Evolutionary conservation across 2,888 invertebrate species (phyloP).

Genomic region (Glaucopsyche alexis): DNA sequence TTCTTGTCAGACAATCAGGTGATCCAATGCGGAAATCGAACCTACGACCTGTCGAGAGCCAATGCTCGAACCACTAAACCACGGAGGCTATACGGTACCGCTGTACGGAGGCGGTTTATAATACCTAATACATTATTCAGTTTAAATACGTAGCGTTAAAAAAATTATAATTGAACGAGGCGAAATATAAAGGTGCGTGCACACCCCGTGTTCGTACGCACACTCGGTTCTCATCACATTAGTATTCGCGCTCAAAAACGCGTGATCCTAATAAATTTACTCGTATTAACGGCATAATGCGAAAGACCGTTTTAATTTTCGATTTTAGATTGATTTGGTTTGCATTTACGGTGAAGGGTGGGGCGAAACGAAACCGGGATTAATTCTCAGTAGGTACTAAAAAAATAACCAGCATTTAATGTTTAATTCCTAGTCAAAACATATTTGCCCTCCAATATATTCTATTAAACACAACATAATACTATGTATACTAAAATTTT

Average conservation of each 20-base stretch:
- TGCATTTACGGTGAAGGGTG: background rate
- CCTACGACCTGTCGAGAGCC: no score
- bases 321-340: constrained; percentile 15
- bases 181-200: constrained; percentile 4
- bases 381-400: background rate
- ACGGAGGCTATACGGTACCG: no score
- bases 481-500: no score
- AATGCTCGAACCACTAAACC: no score
- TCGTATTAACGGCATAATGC: background rate
- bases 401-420: background rate
- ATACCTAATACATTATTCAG: background rate
- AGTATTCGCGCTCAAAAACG: constrained; percentile 30
- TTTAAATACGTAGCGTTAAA: background rate
- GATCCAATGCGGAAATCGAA: no score
- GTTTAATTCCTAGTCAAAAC: background rate
- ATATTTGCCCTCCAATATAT: no score
- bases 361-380: background rate
- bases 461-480: no score
- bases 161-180: background rate
- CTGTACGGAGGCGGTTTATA: no score
- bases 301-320: background rate
- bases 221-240: constrained; percentile 27
- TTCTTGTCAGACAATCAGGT: no score
- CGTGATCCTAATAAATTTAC: constrained; percentile 20
- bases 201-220: constrained; percentile 1